These are phyloP conservation scores for Synanthedon andrenaeformis DNA, from an alignment of 2,888 invertebrate genomes.

Conservation along the genomic window DNA sequence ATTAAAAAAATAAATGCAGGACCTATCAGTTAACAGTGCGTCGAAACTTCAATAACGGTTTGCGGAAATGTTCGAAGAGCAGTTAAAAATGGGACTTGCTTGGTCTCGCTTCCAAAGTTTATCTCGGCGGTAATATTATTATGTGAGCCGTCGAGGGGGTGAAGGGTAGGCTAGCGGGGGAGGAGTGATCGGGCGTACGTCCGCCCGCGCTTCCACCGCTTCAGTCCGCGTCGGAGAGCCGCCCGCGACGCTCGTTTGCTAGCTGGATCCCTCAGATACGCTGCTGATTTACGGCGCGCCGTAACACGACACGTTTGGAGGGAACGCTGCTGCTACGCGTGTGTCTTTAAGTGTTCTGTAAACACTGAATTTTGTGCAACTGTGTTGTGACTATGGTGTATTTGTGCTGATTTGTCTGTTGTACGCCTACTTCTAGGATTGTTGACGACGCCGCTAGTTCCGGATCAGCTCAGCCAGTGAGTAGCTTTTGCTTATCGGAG, in stretches of 20 bases:
- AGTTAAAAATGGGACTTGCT: slow-evolving; percentile 55
- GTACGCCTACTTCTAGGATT: slow-evolving; percentile 48
- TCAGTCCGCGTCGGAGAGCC: slow-evolving; percentile 66
- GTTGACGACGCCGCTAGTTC: slow-evolving; percentile 61
- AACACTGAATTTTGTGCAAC: slow-evolving; percentile 60
- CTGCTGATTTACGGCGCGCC: slow-evolving; percentile 69
- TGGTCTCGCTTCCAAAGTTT: slow-evolving; percentile 57
- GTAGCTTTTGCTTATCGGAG: slow-evolving; percentile 66
- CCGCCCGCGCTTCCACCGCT: slow-evolving; percentile 62
- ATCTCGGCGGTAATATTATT: slow-evolving; percentile 49
- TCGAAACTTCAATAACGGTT: slow-evolving; percentile 34
- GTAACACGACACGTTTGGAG: slow-evolving; percentile 72
- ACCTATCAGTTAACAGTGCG: slow-evolving; percentile 2
- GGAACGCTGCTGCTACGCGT: slow-evolving; percentile 60
- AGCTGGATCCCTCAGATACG: slow-evolving; percentile 67
- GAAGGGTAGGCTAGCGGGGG: slow-evolving; percentile 25
- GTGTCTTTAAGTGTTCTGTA: slow-evolving; percentile 58
- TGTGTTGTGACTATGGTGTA: slow-evolving; percentile 58
- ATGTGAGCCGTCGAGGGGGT: slow-evolving; percentile 24
- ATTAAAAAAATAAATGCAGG: slow-evolving; percentile 19
- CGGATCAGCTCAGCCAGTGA: slow-evolving; percentile 68
- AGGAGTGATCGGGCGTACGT: slow-evolving; percentile 46
- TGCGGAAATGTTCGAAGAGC: slow-evolving; percentile 42
- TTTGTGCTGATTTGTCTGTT: slow-evolving; percentile 53
- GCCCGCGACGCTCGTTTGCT: slow-evolving; percentile 61